A percentile compares a stretch with the other conserved stretches of the same genome.
Evolutionary conservation across 1,140 invertebrate genomes (phyloP).

Genomic region (Copidosoma floridanum): DNA sequence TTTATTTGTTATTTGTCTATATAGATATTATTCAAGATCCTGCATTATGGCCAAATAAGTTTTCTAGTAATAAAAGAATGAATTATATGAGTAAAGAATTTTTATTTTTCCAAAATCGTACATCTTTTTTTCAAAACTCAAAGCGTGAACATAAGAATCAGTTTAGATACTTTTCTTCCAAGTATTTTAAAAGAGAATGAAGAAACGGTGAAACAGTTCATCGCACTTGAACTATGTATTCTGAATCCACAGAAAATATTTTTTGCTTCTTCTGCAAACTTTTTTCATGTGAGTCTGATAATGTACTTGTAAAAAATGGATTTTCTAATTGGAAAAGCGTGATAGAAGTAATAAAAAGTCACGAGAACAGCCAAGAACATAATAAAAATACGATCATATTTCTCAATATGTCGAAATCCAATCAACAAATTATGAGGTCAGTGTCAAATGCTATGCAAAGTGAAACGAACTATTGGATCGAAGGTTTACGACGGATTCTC

Average conservation of each 20-base stretch:
- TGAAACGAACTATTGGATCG: constrained; percentile 22
- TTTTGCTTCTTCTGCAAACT: constrained; percentile 18
- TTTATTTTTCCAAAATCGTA: constrained; percentile 7
- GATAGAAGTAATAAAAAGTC: not conserved
- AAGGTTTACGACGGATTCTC: constrained; percentile 18
- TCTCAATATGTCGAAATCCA: not conserved
- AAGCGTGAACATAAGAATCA: not conserved
- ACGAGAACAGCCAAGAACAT: constrained; percentile 13
- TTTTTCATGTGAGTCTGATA: constrained; percentile 5
- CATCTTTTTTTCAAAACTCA: not conserved
- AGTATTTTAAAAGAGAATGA: constrained; percentile 2
- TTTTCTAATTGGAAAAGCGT: constrained; percentile 15
- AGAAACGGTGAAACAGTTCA: constrained; percentile 6
- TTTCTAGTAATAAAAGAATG: not conserved
- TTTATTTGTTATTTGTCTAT: not conserved
- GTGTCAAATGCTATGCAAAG: not conserved
- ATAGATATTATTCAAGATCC: not conserved
- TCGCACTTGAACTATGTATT: constrained; percentile 11
- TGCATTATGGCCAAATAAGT: not conserved
- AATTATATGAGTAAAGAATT: not conserved
- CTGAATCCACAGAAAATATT: constrained; percentile 4
- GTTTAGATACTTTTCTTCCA: not conserved
- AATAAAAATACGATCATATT: not conserved
- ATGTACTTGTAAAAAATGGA: constrained; percentile 3
- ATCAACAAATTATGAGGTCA: not conserved